Conservation (phyloP, 1,140 invertebrate species). For the Ruditapes philippinarum region DNA sequence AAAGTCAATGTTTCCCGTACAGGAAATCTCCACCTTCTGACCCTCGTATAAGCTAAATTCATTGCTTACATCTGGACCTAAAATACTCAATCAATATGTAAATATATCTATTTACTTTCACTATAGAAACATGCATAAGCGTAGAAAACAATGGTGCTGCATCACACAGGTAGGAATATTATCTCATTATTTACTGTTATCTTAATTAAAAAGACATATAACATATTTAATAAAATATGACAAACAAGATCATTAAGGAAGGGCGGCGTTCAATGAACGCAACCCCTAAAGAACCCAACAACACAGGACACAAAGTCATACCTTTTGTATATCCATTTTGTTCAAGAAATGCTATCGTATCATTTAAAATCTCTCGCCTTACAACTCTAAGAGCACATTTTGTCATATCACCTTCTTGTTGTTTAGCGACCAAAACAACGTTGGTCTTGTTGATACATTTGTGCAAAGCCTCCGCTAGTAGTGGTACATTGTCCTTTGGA, state of each 20-base stretch:
- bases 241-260: too few relatives aligned
- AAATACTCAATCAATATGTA: background rate
- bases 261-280: too few relatives aligned
- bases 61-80: background rate
- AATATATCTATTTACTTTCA: too few relatives aligned
- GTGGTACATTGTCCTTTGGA: background rate
- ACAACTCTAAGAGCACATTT: background rate
- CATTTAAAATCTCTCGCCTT: background rate
- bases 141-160: too few relatives aligned
- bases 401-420: background rate
- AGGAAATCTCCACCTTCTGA: background rate
- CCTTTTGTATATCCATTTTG: background rate
- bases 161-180: too few relatives aligned
- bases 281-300: too few relatives aligned
- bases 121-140: too few relatives aligned
- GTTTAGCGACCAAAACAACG: background rate
- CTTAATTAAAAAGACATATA: too few relatives aligned
- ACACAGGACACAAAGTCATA: too few relatives aligned
- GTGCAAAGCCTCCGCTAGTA: background rate
- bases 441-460: background rate
- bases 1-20: background rate
- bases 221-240: too few relatives aligned
- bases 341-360: background rate
- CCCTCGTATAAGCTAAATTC: background rate
- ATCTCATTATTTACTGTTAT: too few relatives aligned